Conservation (phyloP, 2,797 vertebrate genomes). For the Catostomus latipinnis region DNA sequence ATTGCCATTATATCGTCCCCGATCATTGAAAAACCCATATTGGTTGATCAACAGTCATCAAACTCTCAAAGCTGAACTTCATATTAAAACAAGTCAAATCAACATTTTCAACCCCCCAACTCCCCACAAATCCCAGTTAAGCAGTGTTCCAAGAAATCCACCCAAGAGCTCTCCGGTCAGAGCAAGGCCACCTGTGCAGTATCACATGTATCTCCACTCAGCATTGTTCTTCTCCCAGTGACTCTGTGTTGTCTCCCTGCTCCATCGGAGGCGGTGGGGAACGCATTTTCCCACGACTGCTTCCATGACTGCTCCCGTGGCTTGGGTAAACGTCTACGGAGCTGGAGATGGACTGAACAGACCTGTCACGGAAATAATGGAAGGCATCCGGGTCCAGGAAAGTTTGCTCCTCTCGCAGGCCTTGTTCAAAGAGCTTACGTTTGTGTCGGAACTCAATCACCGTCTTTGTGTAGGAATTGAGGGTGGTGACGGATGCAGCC, state of each 20-base stretch:
- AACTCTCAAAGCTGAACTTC: not conserved
- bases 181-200: not conserved
- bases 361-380: constrained; percentile 91
- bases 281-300: constrained; percentile 71
- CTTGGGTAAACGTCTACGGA: constrained; percentile 75
- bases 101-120: not conserved
- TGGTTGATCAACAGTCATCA: too few species aligned
- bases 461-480: constrained; percentile 98
- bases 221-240: constrained; percentile 78
- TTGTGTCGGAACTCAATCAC: constrained; percentile 97
- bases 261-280: constrained; percentile 67
- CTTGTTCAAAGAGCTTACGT: constrained; percentile 92
- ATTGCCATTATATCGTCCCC: too few species aligned
- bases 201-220: constrained; percentile 59
- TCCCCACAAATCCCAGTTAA: not conserved
- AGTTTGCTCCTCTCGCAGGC: constrained; percentile 89
- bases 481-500: constrained; percentile 96
- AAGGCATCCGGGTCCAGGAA: constrained; percentile 90
- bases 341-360: constrained; percentile 80
- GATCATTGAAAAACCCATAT: too few species aligned
- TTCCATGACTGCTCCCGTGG: constrained; percentile 62
- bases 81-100: not conserved
- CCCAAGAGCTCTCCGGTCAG: not conserved
- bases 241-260: constrained; percentile 77
- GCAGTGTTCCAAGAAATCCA: not conserved